Evolutionary conservation across 2,113 vertebrate species (phyloP).

Genomic region (Nothocercus julius): DNA sequence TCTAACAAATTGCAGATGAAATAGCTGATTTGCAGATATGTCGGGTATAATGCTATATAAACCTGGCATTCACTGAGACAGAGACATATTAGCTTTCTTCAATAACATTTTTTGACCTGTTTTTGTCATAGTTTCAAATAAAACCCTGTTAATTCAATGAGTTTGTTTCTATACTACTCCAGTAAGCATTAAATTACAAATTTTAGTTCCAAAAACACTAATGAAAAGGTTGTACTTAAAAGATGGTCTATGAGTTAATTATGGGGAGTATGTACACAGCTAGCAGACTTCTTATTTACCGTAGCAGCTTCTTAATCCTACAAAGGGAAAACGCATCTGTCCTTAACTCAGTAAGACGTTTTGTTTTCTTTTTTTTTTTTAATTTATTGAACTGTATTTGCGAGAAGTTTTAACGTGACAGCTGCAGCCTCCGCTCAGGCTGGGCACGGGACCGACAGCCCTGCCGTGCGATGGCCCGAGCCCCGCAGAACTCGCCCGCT

Average conservation of each 20-base stretch:
- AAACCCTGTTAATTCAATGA: not conserved
- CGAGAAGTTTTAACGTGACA: not conserved
- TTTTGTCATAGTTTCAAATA: not conserved
- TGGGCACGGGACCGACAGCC: too few relatives aligned
- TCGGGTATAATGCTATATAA: rapidly evolving
- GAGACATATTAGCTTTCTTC: rapidly evolving
- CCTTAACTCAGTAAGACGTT: not conserved
- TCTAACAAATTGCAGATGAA: not conserved
- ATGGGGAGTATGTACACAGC: not conserved
- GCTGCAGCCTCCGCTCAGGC: not conserved
- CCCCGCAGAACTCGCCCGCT: not conserved
- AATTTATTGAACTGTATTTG: not conserved
- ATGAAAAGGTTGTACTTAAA: not conserved
- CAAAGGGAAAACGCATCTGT: not conserved
- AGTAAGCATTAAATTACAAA: not conserved
- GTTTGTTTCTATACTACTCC: not conserved
- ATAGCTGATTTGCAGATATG: not conserved
- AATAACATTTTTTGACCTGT: not conserved
- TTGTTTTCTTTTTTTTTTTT: too few relatives aligned
- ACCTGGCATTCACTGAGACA: not conserved
- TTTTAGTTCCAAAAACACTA: rapidly evolving
- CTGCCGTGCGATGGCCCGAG: too few relatives aligned
- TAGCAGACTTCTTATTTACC: not conserved
- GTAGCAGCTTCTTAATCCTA: not conserved
- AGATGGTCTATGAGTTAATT: not conserved